phyloP scores from a whole-genome alignment of 2,888 invertebrate genomes.

The Noctua comes region DNA sequence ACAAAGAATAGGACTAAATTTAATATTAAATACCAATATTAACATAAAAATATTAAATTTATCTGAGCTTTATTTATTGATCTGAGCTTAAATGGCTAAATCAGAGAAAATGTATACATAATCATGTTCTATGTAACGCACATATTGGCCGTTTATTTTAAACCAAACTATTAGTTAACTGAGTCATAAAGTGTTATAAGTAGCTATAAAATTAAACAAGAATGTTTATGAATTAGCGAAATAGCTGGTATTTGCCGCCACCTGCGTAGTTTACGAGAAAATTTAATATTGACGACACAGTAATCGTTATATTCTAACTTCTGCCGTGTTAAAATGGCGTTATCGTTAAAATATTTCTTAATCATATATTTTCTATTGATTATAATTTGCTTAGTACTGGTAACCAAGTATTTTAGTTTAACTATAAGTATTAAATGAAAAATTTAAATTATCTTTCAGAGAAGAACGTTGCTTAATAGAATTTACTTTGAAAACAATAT shows the following conservation, averaged over 20 bases:
- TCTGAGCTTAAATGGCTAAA: neutral
- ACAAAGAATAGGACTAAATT: too few relatives aligned
- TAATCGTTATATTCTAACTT: constrained; percentile 18
- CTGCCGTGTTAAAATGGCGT: constrained; percentile 29
- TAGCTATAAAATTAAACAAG: neutral
- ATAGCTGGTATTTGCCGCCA: constrained; percentile 30
- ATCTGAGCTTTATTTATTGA: too few relatives aligned
- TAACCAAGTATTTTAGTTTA: neutral
- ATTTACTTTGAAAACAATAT: constrained; percentile 29
- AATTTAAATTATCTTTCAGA: neutral
- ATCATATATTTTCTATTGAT: constrained; percentile 18
- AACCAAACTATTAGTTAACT: neutral
- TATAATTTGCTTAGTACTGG: constrained; percentile 19
- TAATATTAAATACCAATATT: too few relatives aligned
- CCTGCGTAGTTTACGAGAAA: constrained; percentile 43
- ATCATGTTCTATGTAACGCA: neutral
- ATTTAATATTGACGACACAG: constrained; percentile 13
- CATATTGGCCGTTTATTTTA: neutral
- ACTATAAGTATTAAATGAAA: constrained; percentile 6
- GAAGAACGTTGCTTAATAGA: constrained; percentile 11
- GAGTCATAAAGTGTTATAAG: neutral
- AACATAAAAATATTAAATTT: too few relatives aligned
- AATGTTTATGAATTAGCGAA: constrained; percentile 23
- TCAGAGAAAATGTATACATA: neutral
- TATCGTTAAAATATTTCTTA: constrained; percentile 34